Conservation (phyloP, 2,113 vertebrate species). For the Jaculus jaculus region DNA sequence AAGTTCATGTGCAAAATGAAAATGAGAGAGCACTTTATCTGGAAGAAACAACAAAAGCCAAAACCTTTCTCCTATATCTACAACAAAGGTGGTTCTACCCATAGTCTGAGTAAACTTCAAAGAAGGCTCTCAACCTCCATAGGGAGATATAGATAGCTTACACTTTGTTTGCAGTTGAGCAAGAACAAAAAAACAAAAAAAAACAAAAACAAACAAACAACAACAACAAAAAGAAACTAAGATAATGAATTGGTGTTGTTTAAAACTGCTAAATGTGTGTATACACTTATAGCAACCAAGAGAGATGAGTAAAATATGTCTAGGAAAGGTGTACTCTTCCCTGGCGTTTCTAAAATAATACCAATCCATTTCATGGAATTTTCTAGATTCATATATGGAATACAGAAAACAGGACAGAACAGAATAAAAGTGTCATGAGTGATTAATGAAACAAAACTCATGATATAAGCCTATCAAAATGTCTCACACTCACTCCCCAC, state of each 20-base stretch:
- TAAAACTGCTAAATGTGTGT: not conserved
- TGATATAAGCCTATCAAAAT: not conserved
- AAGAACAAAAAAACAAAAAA: not conserved
- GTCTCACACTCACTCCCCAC: not conserved
- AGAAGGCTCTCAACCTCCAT: not conserved
- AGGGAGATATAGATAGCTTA: not conserved
- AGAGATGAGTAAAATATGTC: not conserved
- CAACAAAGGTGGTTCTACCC: not conserved
- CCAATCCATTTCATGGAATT: not conserved
- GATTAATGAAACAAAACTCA: not conserved
- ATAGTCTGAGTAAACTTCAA: not conserved
- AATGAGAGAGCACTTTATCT: not conserved
- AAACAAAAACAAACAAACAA: no score
- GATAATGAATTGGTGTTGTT: not conserved
- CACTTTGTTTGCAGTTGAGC: no score
- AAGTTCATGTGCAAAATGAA: not conserved
- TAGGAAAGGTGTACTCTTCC: not conserved
- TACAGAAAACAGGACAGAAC: not conserved
- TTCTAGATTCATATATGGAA: not conserved
- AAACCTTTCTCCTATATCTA: not conserved
- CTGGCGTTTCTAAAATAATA: not conserved
- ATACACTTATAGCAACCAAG: not conserved
- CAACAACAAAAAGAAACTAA: no score
- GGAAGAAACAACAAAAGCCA: no score
- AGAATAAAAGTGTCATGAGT: not conserved